A percentile compares a stretch with the other conserved stretches of the same genome.
phyloP scores from a whole-genome alignment of 2,888 invertebrate species.

The Ichneumoninae sp. region DNA sequence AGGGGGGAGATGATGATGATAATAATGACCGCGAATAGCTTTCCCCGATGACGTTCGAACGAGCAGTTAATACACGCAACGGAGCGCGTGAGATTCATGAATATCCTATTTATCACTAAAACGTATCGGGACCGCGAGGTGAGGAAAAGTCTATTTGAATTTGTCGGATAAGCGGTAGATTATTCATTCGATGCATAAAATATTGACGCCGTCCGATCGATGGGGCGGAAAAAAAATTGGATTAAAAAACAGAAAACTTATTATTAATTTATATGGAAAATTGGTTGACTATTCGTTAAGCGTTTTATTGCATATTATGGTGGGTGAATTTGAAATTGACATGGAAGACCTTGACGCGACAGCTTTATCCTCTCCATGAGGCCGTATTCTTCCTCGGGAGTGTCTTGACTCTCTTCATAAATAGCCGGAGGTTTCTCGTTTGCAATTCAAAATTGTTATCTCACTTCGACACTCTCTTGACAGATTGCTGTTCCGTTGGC shows the following conservation, averaged over 20 bases:
- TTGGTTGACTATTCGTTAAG: neutral
- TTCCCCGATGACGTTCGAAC: slow-evolving; percentile 37
- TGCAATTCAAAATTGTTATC: slow-evolving; percentile 59
- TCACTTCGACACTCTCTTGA: slow-evolving; percentile 33
- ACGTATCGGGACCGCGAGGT: slow-evolving; percentile 12
- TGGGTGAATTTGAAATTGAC: slow-evolving; percentile 42
- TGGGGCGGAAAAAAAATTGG: neutral
- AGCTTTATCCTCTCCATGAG: slow-evolving; percentile 36
- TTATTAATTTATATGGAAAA: neutral
- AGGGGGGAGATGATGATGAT: slow-evolving; percentile 21
- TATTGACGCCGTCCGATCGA: neutral
- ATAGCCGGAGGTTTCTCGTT: slow-evolving; percentile 34
- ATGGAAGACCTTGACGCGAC: slow-evolving; percentile 37
- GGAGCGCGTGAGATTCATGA: slow-evolving; percentile 37
- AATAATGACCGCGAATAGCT: slow-evolving; percentile 28
- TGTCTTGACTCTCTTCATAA: slow-evolving; percentile 26
- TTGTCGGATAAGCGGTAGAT: neutral
- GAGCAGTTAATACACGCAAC: slow-evolving; percentile 20
- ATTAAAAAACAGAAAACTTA: neutral
- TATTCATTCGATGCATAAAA: slow-evolving; percentile 41
- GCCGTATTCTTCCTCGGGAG: slow-evolving; percentile 28
- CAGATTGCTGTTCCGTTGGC: slow-evolving; percentile 30
- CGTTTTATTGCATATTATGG: slow-evolving; percentile 34
- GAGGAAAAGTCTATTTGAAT: slow-evolving; percentile 29
- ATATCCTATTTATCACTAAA: slow-evolving; percentile 46